Conservation (phyloP, 92 coral and sea anemone species). For the Paragorgia papillata region DNA sequence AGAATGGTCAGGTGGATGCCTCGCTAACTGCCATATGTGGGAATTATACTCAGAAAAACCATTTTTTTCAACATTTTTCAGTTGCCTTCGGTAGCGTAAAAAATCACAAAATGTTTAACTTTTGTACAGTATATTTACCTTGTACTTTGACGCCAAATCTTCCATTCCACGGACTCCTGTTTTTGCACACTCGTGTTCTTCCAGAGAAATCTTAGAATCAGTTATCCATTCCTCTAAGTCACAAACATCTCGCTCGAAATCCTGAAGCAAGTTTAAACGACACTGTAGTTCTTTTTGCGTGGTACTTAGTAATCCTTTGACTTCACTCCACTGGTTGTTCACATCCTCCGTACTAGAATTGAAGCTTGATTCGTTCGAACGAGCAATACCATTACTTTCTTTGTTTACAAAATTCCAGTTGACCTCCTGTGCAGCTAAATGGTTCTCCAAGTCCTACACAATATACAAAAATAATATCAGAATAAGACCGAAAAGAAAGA, state of each 20-base stretch:
- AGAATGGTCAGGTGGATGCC: too few species aligned
- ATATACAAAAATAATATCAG: neutral
- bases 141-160: neutral
- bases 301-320: neutral
- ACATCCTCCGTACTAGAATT: constrained; percentile 75
- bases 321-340: constrained; percentile 58
- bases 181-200: neutral
- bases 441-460: constrained; percentile 68
- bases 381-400: neutral
- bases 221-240: neutral
- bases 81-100: too few species aligned
- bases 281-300: neutral
- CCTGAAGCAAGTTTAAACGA: neutral
- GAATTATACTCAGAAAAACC: too few species aligned
- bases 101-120: too few species aligned
- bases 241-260: constrained; percentile 2
- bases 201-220: neutral
- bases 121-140: neutral
- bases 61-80: too few species aligned
- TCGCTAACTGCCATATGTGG: too few species aligned
- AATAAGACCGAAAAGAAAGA: too few species aligned
- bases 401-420: constrained; percentile 80
- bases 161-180: neutral
- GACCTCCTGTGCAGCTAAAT: constrained; percentile 84
- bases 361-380: constrained; percentile 14